Evolutionary conservation across 1,140 invertebrate genomes (phyloP).

Genomic region (Aphis craccivora): DNA sequence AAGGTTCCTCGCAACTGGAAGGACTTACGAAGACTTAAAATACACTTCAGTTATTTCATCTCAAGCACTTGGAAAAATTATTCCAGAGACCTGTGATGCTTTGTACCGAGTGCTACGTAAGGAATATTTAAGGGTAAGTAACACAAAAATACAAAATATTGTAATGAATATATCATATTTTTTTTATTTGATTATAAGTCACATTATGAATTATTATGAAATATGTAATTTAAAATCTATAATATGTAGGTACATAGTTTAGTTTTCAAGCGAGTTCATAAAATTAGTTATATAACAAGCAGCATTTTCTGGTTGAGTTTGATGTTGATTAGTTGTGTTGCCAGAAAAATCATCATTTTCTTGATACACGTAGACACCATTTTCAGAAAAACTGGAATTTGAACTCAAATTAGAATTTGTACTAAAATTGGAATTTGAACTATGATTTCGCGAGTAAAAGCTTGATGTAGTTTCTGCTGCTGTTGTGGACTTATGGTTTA

Average conservation of each 20-base stretch:
- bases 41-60: slow-evolving; percentile 62
- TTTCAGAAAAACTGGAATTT: not conserved
- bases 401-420: not conserved
- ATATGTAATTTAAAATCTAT: not conserved
- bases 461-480: not conserved
- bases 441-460: not conserved
- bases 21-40: slow-evolving; percentile 63
- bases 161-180: too few relatives aligned
- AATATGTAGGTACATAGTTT: not conserved
- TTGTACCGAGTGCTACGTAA: too few relatives aligned
- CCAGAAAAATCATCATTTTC: not conserved
- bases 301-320: slow-evolving; percentile 19
- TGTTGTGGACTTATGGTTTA: not conserved
- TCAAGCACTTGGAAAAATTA: slow-evolving; percentile 60
- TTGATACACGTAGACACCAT: not conserved
- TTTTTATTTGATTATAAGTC: too few relatives aligned
- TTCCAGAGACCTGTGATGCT: slow-evolving; percentile 59
- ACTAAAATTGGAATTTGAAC: not conserved
- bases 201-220: too few relatives aligned
- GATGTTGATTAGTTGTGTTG: too few relatives aligned
- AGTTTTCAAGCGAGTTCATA: not conserved
- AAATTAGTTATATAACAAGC: slow-evolving; percentile 17
- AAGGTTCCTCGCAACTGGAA: slow-evolving; percentile 63
- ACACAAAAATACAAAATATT: too few relatives aligned
- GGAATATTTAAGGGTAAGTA: too few relatives aligned